Conservation (phyloP, 2,797 vertebrate species). For the Micropoecilia bifurca region DNA sequence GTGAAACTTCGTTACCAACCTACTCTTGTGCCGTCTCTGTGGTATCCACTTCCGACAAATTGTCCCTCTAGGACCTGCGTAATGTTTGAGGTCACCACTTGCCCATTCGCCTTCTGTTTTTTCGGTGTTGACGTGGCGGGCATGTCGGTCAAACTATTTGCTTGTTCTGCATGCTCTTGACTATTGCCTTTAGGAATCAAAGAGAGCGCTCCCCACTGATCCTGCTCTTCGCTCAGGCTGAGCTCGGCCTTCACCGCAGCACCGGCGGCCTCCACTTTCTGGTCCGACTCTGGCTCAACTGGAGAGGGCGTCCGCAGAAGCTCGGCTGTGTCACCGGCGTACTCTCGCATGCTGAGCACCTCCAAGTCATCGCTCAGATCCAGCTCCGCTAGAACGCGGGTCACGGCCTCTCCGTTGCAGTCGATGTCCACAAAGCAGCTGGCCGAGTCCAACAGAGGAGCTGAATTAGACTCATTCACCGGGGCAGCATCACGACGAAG, state of each 20-base stretch:
- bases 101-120: conserved; percentile 58
- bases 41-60: conserved; percentile 85
- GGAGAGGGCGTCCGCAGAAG: conserved; percentile 62
- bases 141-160: conserved; percentile 36
- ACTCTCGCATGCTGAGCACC: conserved; percentile 21
- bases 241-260: conserved; percentile 9
- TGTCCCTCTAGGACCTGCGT: conserved; percentile 84
- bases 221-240: background rate
- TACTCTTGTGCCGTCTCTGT: conserved; percentile 87
- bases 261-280: conserved; percentile 31
- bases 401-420: conserved; percentile 77
- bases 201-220: conserved; percentile 57
- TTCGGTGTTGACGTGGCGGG: conserved; percentile 90
- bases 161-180: conserved; percentile 35
- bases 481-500: conserved; percentile 59
- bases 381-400: conserved; percentile 72
- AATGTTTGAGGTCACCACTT: conserved; percentile 10
- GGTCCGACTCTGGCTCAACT: conserved; percentile 50
- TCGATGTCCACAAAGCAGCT: conserved; percentile 80
- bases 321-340: conserved; percentile 59
- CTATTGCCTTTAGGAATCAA: conserved; percentile 55
- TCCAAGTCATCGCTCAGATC: conserved; percentile 66
- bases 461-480: conserved; percentile 46
- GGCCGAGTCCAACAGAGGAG: conserved; percentile 60
- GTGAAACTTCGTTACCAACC: conserved; percentile 71